These are phyloP conservation scores for Rattus rattus DNA, from an alignment of 2,113 vertebrate genomes.

Conservation along the genomic window DNA sequence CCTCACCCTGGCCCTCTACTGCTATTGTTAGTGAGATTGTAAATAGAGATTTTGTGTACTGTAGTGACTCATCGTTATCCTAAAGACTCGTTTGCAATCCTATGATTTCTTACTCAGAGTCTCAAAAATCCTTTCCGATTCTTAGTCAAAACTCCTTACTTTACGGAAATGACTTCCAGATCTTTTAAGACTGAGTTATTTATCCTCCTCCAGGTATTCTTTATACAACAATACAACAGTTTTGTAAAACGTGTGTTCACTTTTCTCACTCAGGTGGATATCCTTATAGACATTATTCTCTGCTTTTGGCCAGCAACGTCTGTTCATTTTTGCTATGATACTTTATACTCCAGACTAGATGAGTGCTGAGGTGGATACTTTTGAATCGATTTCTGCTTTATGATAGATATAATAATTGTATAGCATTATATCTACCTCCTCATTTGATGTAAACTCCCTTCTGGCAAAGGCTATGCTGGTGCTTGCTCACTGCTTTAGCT, in stretches of 20 bases:
- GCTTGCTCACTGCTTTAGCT: neutral
- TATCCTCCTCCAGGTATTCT: neutral
- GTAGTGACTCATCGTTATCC: neutral
- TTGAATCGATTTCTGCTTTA: neutral
- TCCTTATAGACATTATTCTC: neutral
- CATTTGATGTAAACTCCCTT: neutral
- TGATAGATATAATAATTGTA: neutral
- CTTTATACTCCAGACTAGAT: neutral
- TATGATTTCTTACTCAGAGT: neutral
- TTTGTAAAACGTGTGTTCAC: neutral
- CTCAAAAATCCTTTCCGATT: neutral
- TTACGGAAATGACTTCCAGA: neutral
- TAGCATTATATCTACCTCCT: neutral
- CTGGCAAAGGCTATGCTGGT: neutral
- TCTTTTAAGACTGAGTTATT: neutral
- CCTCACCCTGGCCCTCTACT: neutral
- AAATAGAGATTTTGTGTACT: neutral
- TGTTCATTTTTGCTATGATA: neutral
- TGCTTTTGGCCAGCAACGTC: neutral
- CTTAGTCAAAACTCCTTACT: constrained; percentile 12
- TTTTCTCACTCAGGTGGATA: neutral
- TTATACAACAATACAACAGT: neutral
- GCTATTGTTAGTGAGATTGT: neutral
- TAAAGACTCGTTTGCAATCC: neutral
- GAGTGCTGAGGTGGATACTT: neutral